Conservation (phyloP, 2,888 invertebrate species). For the Lepidochitona cinerea region DNA sequence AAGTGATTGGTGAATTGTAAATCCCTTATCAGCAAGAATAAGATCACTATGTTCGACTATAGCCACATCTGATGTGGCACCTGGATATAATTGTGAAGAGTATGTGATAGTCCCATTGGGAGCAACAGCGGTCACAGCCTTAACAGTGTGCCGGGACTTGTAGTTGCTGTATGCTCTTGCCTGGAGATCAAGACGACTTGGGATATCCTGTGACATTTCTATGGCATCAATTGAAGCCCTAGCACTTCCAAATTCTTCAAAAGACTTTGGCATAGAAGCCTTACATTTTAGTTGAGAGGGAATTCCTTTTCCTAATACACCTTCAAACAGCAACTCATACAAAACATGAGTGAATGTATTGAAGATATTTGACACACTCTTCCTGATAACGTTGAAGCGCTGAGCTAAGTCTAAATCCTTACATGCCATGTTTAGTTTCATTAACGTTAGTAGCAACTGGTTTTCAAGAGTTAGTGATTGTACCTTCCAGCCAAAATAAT, state of each 20-base stretch:
- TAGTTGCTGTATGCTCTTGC: constrained; percentile 1
- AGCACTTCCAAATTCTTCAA: constrained; percentile 2
- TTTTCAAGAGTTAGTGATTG: neutral
- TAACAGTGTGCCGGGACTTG: constrained; percentile 8
- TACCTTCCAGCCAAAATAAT: neutral
- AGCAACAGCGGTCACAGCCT: constrained; percentile 10
- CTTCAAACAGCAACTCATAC: neutral
- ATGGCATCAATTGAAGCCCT: neutral
- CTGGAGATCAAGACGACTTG: neutral
- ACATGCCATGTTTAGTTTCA: neutral
- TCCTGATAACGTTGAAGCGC: neutral
- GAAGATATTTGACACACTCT: neutral
- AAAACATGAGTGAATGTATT: neutral
- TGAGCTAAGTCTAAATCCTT: neutral
- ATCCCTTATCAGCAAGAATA: constrained; percentile 9
- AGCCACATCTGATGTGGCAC: constrained; percentile 7
- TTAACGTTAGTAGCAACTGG: neutral
- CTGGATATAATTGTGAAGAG: constrained; percentile 3
- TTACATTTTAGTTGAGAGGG: constrained; percentile 4
- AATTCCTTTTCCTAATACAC: neutral
- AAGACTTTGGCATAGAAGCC: neutral
- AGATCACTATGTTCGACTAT: constrained; percentile 6
- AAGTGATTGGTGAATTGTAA: neutral
- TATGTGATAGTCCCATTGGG: constrained; percentile 9
- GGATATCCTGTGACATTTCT: constrained; percentile 6